Conservation (phyloP, 1,140 invertebrate species). For the Heliconius himera region DNA sequence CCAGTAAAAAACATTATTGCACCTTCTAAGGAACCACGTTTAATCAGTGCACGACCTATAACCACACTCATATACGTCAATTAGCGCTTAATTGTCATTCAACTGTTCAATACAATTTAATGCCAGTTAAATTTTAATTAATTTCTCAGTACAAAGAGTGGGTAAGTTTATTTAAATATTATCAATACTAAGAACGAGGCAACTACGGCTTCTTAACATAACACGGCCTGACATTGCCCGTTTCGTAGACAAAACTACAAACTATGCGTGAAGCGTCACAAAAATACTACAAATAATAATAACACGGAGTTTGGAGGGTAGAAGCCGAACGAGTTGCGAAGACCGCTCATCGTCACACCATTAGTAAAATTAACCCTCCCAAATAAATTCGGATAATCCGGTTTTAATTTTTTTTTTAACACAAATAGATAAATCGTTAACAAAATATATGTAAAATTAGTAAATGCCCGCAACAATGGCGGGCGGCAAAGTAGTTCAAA, state of each 20-base stretch:
- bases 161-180: not conserved
- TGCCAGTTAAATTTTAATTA: not conserved
- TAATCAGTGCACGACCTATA: not conserved
- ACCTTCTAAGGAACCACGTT: slow-evolving; percentile 7
- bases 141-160: not conserved
- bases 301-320: slow-evolving; percentile 3
- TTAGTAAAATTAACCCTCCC: slow-evolving; percentile 2
- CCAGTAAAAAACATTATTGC: slow-evolving; percentile 11
- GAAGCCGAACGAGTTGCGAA: not conserved
- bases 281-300: slow-evolving; percentile 49
- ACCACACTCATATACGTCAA: not conserved
- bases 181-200: not conserved
- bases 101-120: not conserved
- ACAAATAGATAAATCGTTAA: slow-evolving; percentile 49
- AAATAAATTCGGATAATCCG: slow-evolving; percentile 13
- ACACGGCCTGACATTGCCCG: slow-evolving; percentile 23
- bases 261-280: slow-evolving; percentile 65
- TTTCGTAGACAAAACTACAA: slow-evolving; percentile 25
- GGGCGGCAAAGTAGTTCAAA: slow-evolving; percentile 28
- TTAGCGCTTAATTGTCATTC: not conserved
- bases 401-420: slow-evolving; percentile 11
- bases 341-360: not conserved
- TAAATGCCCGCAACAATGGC: slow-evolving; percentile 36
- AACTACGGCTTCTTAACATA: slow-evolving; percentile 26
- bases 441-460: slow-evolving; percentile 72